Percentiles rank a stretch among this genome's conserved stretches.
phyloP scores from a whole-genome alignment of 1,140 invertebrate genomes.

The Anadara kagoshimensis region DNA sequence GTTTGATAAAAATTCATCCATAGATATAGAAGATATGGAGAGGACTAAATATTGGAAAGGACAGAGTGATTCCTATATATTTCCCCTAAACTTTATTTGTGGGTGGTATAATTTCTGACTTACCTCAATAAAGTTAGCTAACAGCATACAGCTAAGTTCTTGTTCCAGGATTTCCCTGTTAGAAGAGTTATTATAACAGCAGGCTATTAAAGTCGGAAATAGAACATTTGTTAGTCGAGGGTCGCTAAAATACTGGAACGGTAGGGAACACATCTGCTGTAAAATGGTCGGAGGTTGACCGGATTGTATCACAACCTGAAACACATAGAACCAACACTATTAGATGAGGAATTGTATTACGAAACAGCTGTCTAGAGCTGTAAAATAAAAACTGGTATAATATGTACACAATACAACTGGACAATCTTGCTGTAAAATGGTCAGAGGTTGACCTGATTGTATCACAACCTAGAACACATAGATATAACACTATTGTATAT shows the following conservation, averaged over 20 bases:
- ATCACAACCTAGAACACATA: conserved; percentile 79
- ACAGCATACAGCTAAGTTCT: conserved; percentile 82
- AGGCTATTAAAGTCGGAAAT: conserved; percentile 90
- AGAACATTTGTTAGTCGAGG: conserved; percentile 83
- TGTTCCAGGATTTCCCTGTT: conserved; percentile 84
- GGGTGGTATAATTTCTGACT: conserved; percentile 6
- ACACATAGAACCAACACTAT: conserved; percentile 7
- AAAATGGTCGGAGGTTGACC: conserved; percentile 89
- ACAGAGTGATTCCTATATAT: too few relatives aligned
- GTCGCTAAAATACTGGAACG: conserved; percentile 92
- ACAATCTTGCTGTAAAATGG: conserved; percentile 93
- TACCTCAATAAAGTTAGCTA: conserved; percentile 74
- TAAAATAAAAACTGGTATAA: too few relatives aligned
- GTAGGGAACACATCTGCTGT: conserved; percentile 90
- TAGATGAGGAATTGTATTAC: too few relatives aligned
- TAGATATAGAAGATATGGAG: too few relatives aligned
- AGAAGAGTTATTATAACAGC: conserved; percentile 82
- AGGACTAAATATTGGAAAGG: too few relatives aligned
- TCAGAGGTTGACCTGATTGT: conserved; percentile 86
- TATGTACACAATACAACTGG: too few relatives aligned
- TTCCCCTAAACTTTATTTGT: background rate
- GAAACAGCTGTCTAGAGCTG: too few relatives aligned
- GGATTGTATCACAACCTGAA: conserved; percentile 84
- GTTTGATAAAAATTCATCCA: too few relatives aligned
- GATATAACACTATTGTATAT: background rate